Conservation (phyloP, 64 coral and sea anemone genomes). For the Porites australiensis region DNA sequence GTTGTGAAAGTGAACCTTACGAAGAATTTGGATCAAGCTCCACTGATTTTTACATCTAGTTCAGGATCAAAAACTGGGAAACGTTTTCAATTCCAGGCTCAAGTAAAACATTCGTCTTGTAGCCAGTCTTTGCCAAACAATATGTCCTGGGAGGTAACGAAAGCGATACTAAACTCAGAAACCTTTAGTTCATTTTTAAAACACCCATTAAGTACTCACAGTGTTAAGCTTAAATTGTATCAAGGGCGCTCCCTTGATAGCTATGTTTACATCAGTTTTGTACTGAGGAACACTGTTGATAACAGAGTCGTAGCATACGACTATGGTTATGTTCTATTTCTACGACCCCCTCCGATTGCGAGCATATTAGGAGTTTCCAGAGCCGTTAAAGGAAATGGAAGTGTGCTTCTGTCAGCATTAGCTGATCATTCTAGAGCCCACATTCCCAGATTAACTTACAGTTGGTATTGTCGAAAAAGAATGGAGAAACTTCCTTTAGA, state of each 20-base stretch:
- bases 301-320: conserved; percentile 17
- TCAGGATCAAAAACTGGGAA: background rate
- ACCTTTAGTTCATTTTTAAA: background rate
- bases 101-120: background rate
- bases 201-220: background rate
- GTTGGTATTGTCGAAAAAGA: conserved; percentile 28
- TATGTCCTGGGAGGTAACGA: background rate
- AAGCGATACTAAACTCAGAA: background rate
- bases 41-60: background rate
- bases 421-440: conserved; percentile 28
- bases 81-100: background rate
- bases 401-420: background rate
- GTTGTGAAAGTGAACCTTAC: conserved; percentile 48
- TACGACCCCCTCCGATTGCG: background rate
- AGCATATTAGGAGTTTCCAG: background rate
- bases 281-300: conserved; percentile 46
- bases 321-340: conserved; percentile 7
- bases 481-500: conserved; percentile 13
- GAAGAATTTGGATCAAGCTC: conserved; percentile 45
- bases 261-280: conserved; percentile 56
- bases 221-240: background rate
- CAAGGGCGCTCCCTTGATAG: conserved; percentile 1
- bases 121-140: background rate
- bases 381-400: conserved; percentile 20
- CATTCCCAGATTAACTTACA: background rate